Evolutionary conservation across 2,888 invertebrate genomes (phyloP).

Genomic region (Tineola bisselliella): DNA sequence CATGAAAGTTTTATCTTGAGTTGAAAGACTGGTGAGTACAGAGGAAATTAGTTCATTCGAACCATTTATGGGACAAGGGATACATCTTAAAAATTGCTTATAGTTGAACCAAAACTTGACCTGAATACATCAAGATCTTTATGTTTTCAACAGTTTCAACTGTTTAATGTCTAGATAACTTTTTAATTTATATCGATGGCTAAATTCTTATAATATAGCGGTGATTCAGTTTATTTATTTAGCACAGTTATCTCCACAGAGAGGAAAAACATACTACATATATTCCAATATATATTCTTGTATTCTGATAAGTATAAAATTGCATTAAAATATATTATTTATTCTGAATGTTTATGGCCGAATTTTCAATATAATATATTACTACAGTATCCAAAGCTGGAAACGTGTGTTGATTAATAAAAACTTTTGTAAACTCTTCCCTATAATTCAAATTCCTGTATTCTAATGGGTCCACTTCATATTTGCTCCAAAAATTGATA

Average conservation of each 20-base stretch:
- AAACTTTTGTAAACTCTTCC: no score
- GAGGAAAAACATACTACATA: neutral
- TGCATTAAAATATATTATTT: no score
- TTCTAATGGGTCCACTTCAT: no score
- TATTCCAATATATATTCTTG: neutral
- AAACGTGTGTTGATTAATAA: no score
- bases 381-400: no score
- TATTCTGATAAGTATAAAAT: no score
- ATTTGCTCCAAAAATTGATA: no score
- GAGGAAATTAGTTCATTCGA: constrained; percentile 1
- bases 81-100: neutral
- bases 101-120: constrained; percentile 24
- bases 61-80: constrained; percentile 17
- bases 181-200: neutral
- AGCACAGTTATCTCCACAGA: neutral
- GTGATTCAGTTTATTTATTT: constrained; percentile 15
- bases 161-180: no score
- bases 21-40: constrained; percentile 23
- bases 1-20: neutral
- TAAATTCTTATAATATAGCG: constrained; percentile 9
- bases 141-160: no score
- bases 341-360: no score
- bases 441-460: no score
- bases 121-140: constrained; percentile 20
- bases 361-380: no score